phyloP scores from a whole-genome alignment of 2,797 vertebrate genomes.

The Rhinichthys osculus region DNA sequence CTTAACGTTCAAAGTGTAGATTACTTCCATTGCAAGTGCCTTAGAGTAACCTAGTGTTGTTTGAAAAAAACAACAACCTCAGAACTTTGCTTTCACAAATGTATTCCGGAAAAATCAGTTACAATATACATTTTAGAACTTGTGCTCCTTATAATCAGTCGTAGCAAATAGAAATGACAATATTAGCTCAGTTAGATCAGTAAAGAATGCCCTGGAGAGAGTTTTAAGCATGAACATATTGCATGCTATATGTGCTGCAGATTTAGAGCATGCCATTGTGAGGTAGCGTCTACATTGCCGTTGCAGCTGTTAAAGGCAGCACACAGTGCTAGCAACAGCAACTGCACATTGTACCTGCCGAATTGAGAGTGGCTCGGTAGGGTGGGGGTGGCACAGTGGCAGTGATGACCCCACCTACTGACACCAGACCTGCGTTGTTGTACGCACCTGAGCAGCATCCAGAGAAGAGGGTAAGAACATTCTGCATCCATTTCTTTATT shows the following conservation, averaged over 20 bases:
- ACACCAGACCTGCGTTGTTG: slow-evolving; percentile 95
- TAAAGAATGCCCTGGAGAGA: slow-evolving; percentile 12
- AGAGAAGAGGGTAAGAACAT: slow-evolving; percentile 73
- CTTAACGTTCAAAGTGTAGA: too few species aligned
- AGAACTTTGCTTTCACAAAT: background rate
- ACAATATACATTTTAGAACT: background rate
- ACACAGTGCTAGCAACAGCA: slow-evolving; percentile 42
- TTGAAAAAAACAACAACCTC: background rate
- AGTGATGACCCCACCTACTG: slow-evolving; percentile 90
- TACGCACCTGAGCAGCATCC: slow-evolving; percentile 89
- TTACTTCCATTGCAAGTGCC: background rate
- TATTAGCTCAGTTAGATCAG: slow-evolving; percentile 18
- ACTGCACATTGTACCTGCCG: slow-evolving; percentile 78
- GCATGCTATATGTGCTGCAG: slow-evolving; percentile 30
- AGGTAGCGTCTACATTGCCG: slow-evolving; percentile 20
- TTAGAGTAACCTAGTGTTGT: background rate
- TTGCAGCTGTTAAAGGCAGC: slow-evolving; percentile 28
- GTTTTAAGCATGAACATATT: slow-evolving; percentile 26
- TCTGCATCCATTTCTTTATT: slow-evolving; percentile 43
- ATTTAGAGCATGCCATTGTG: slow-evolving; percentile 36
- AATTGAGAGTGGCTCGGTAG: slow-evolving; percentile 84
- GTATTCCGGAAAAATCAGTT: background rate
- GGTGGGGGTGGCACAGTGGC: slow-evolving; percentile 88
- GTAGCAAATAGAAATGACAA: background rate
- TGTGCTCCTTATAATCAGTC: background rate